Evolutionary conservation across 2,797 vertebrate genomes (phyloP).

Genomic region (Myiotriccus ornatus): DNA sequence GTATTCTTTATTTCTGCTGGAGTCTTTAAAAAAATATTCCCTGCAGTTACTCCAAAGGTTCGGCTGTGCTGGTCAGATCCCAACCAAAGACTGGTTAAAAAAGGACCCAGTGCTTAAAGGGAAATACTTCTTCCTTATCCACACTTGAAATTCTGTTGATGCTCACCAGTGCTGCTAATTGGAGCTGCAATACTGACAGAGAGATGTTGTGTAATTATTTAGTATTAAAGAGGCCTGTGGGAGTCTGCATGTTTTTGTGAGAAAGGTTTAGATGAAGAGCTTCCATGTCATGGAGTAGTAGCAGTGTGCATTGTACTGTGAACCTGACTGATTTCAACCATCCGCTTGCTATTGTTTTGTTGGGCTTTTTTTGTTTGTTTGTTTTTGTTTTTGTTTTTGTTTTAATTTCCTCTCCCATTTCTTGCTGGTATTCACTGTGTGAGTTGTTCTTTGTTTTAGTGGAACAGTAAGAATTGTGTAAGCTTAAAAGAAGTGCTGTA

Average conservation of each 20-base stretch:
- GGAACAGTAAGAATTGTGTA: constrained; percentile 37
- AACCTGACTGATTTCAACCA: not conserved
- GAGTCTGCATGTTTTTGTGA: not conserved
- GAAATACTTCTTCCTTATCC: not conserved
- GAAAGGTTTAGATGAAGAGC: not conserved
- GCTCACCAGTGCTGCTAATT: not conserved
- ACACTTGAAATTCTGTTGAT: not conserved
- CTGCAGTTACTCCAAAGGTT: not conserved
- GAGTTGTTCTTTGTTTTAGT: constrained; percentile 28
- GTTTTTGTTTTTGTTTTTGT: not conserved
- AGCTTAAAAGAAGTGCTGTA: constrained; percentile 1
- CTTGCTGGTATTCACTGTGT: not conserved
- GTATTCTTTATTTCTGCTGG: not conserved
- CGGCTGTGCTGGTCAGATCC: not conserved
- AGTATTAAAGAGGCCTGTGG: not conserved
- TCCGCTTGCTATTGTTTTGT: not conserved
- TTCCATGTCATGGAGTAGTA: not conserved
- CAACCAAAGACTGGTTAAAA: not conserved
- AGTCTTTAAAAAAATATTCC: not conserved
- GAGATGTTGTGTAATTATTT: not conserved
- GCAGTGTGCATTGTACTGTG: not conserved
- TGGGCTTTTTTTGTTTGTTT: not conserved
- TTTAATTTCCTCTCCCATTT: not conserved
- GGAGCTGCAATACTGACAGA: not conserved
- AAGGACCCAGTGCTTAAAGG: not conserved